Conservation (phyloP, 1,140 invertebrate genomes). For the Drosophila littoralis region DNA sequence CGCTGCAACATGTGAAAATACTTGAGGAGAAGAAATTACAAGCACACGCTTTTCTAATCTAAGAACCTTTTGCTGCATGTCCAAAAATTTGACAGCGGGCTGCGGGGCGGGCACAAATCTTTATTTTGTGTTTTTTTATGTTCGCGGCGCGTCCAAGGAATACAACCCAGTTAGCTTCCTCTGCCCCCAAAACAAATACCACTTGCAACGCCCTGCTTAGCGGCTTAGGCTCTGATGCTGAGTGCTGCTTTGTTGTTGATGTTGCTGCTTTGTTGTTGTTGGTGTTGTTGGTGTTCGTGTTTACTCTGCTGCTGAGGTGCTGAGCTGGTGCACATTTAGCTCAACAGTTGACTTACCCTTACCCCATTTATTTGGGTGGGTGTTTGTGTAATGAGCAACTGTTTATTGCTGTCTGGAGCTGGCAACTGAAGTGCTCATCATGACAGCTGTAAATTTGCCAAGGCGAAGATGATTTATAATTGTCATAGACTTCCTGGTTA, state of each 20-base stretch:
- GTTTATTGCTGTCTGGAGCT: conserved; percentile 53
- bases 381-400: conserved; percentile 56
- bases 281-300: conserved; percentile 61
- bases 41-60: conserved; percentile 82
- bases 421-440: conserved; percentile 76
- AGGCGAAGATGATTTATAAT: conserved; percentile 79
- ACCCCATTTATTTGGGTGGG: conserved; percentile 54
- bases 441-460: conserved; percentile 73
- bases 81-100: conserved; percentile 72
- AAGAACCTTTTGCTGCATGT: conserved; percentile 78
- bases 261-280: conserved; percentile 36
- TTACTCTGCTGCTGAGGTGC: conserved; percentile 38
- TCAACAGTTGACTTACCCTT: conserved; percentile 34
- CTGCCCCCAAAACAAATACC: conserved; percentile 51
- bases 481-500: conserved; percentile 80
- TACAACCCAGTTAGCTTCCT: conserved; percentile 66
- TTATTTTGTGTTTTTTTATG: conserved; percentile 60
- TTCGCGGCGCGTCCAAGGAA: conserved; percentile 46
- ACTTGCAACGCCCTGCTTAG: conserved; percentile 46
- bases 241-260: conserved; percentile 51
- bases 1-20: conserved; percentile 77
- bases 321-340: conserved; percentile 45
- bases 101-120: conserved; percentile 54
- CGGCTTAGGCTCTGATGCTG: conserved; percentile 32
- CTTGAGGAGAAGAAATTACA: conserved; percentile 65